Percentiles rank a stretch among this genome's conserved stretches.
Evolutionary conservation across 2,888 invertebrate genomes (phyloP).

Genomic region (Schizaphis graminum): DNA sequence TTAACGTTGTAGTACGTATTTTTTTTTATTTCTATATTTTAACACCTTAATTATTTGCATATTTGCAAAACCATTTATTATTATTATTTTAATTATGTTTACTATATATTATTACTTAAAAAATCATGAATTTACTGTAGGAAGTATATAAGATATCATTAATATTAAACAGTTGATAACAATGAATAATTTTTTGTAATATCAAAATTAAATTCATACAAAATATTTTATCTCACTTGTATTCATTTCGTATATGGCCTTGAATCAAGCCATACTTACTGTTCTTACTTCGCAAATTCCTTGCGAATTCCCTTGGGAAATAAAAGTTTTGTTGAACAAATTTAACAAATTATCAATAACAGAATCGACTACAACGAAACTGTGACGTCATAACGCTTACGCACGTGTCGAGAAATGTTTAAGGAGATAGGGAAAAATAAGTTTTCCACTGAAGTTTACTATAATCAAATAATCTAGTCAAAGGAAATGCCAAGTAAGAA

Average conservation of each 20-base stretch:
- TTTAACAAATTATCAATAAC: constrained; percentile 51
- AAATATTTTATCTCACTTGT: background rate
- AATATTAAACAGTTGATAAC: background rate
- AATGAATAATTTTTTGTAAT: background rate
- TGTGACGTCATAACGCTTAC: constrained; percentile 29
- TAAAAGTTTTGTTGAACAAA: constrained; percentile 47
- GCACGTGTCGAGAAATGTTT: constrained; percentile 8
- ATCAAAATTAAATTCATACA: background rate
- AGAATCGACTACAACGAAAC: constrained; percentile 19
- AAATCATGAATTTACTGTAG: background rate
- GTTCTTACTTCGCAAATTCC: background rate
- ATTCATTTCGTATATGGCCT: background rate
- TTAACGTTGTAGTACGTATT: background rate
- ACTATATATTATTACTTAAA: background rate
- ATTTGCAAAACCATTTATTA: background rate
- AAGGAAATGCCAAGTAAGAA: constrained; percentile 10
- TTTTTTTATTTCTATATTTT: background rate
- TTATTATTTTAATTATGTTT: background rate
- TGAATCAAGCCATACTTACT: constrained; percentile 26
- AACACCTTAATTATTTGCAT: background rate
- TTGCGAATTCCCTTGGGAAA: constrained; percentile 23
- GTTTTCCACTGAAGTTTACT: constrained; percentile 22
- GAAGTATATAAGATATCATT: background rate
- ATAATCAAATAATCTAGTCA: constrained; percentile 29
- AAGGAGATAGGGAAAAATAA: constrained; percentile 24